Evolutionary conservation across 2,113 vertebrate genomes (phyloP), one percentile per base, ranked within the genome.

Genomic region (Xiphorhynchus elegans): DNA sequence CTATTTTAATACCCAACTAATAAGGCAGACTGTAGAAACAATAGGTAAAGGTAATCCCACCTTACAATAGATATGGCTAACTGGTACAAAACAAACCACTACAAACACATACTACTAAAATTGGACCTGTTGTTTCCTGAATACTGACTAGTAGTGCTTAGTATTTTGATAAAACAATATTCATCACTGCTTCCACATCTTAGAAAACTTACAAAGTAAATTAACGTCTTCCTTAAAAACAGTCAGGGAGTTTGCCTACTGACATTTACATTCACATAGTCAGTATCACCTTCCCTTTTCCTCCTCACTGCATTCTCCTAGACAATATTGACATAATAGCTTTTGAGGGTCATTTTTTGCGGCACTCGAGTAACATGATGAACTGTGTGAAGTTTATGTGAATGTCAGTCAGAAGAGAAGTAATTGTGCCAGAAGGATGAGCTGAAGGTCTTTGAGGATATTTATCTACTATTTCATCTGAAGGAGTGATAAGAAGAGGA

Each of bases 371-470:
- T 62, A 85, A 70, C 55, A 74, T 11, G 39, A 37, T 29, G 23
- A 90, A 53, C 50, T 52, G 21, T 40, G 15, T 64, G 40, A 93
- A 77, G 63, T 80, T 75, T 69, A 92, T 50, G 24, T 85, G 49
- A 82, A 79, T 62, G 85, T 80, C 89, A 86, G 69, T 46, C 85
- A 73, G 66, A 91, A 86, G 76, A 76, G 50, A 94, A 87, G 13
- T 69, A 89, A 80, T 74, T 79, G 29, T 70, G 55, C 66, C 89
- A 95, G 73, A 93, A 4, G 23, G 26, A 39, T 63, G 35, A 96
- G 62, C 39, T 78, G 63, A 90, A 95, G 84, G 77, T 87, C 81
- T 96, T 63, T 56, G 46, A 85, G n/a, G 39, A 94, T 53, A 81
- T 94, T 86, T 86, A 89, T 87, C 56, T 75, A 63, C 44, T 66